These are phyloP conservation scores for Lepilemur ruficaudatus DNA, from an alignment of 2,797 vertebrate species.

Conservation along the genomic window DNA sequence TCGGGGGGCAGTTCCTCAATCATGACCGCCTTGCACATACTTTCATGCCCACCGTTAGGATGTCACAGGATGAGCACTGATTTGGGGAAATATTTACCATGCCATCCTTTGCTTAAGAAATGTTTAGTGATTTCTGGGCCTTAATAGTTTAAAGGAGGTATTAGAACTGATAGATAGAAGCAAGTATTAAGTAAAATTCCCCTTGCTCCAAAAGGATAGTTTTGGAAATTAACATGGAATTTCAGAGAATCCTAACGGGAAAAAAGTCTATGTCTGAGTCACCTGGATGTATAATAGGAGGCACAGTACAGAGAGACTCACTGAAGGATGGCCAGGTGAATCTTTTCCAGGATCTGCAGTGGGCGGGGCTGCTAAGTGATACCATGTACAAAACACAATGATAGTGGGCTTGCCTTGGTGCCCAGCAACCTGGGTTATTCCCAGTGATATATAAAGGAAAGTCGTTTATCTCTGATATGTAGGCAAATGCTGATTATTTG, in stretches of 20 bases:
- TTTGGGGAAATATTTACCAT: background rate
- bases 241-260: constrained; percentile 17
- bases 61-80: background rate
- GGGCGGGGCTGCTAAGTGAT: background rate
- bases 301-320: background rate
- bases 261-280: background rate
- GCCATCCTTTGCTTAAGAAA: background rate
- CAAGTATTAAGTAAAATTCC: constrained; percentile 25
- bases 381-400: background rate
- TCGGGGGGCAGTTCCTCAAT: background rate
- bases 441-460: background rate
- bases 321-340: background rate
- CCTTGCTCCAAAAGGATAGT: background rate
- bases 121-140: background rate
- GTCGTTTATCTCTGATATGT: background rate
- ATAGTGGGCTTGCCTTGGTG: background rate
- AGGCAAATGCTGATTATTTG: background rate
- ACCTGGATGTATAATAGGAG: background rate
- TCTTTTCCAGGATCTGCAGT: background rate
- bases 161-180: constrained; percentile 46
- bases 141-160: background rate
- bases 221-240: constrained; percentile 23
- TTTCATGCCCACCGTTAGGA: background rate
- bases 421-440: background rate
- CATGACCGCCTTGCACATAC: rapidly evolving